phyloP scores from a whole-genome alignment of 64 coral and sea anemone species.

The Stylophora pistillata region DNA sequence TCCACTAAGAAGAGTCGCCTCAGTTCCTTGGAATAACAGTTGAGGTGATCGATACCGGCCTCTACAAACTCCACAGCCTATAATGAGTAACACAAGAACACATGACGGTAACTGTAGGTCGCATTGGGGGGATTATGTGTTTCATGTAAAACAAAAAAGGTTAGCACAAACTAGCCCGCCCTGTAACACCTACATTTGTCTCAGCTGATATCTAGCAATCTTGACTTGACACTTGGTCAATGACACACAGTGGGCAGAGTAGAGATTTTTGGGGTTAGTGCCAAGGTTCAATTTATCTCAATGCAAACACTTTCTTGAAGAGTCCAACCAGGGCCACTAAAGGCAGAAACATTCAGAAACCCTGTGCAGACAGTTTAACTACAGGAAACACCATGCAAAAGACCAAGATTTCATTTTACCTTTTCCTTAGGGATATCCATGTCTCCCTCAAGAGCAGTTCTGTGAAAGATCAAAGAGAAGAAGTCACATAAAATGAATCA shows the following conservation, averaged over 20 bases:
- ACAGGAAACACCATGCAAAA: neutral
- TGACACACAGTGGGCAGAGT: too few relatives aligned
- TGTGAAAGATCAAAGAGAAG: neutral
- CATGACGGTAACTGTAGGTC: neutral
- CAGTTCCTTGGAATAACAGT: conserved; percentile 69
- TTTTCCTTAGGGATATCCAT: conserved; percentile 94
- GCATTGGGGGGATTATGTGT: neutral
- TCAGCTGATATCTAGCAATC: too few relatives aligned
- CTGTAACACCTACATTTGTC: too few relatives aligned
- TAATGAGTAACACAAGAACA: neutral
- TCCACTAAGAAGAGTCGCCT: conserved; percentile 96
- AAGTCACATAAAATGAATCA: too few relatives aligned
- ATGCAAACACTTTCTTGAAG: too few relatives aligned
- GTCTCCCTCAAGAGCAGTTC: conserved; percentile 85
- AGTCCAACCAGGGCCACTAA: too few relatives aligned
- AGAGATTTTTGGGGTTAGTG: too few relatives aligned
- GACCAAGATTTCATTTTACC: conserved; percentile 39
- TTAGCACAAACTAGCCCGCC: too few relatives aligned
- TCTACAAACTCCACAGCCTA: conserved; percentile 86
- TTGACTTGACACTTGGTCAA: too few relatives aligned
- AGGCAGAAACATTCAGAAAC: too few relatives aligned
- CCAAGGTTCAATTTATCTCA: too few relatives aligned
- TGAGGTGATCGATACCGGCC: conserved; percentile 55
- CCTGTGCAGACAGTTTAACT: too few relatives aligned
- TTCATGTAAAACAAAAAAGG: neutral